Base-by-base conservation (phyloP, 2,113 vertebrate species). In the Microcebus griseorufus region DNA sequence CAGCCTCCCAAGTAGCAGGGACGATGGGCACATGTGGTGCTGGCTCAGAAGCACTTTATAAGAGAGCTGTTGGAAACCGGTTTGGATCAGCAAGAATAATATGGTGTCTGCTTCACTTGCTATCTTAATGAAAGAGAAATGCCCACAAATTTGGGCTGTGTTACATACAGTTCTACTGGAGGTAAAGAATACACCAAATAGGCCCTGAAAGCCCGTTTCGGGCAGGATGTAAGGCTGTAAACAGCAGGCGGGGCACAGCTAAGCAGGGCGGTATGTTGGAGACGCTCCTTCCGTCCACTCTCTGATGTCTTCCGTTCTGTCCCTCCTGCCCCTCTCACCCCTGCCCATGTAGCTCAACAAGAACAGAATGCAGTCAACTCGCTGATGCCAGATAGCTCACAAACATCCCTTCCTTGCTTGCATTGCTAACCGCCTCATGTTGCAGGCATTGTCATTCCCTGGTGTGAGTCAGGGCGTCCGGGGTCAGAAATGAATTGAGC, bases 281-380 rank as follows among this genome's bases (percentile, higher is more conserved):
- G 70, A 72, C 20, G 32, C 7, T 81, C 64, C 14, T 90, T 67
- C 70, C 3, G 3, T 87, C 64, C 9, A 27, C 42, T 65, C 1
- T 27, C 14, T 14, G 32, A 92, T 9, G 13, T 65, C 27, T 81
- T 39, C 27, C 25, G 13, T 75, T 55, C 55, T 27, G 10, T 45
- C 18, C 25, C 29, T 58, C 37, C 64, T 51, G 9, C 20, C 27
- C 42, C 16, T 34, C 55, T 53, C 9, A 0, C 3, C 0, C 2
- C 27, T 93, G 18, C 45, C 70, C 84, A 64, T 34, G 42, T 88
- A 78, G 88, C 12, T 87, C 62, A 20, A 37, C 13, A 95, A 79
- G 9, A 84, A 81, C 75, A 5, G 3, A 17, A 25, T 51, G 42
- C 39, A 88, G 51, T 17, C 13, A 48, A 22, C 12, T 81, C 62